Conservation (phyloP, 2,888 invertebrate genomes). For the Scaptomyza parva region DNA sequence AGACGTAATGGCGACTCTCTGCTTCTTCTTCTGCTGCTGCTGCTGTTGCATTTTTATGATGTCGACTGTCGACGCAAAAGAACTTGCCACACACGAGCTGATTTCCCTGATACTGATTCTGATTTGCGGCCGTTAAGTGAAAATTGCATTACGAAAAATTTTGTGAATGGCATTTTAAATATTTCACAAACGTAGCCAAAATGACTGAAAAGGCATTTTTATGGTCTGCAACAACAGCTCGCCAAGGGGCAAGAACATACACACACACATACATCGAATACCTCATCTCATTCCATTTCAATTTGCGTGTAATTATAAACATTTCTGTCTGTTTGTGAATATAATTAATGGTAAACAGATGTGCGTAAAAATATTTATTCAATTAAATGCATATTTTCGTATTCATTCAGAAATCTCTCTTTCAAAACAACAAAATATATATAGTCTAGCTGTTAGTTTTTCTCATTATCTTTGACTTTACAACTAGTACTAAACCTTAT, state of each 20-base stretch:
- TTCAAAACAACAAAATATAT: no score
- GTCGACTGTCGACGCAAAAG: no score
- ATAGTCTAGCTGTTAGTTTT: no score
- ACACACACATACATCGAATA: no score
- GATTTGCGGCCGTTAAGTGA: conserved; percentile 73
- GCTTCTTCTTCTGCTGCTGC: conserved; percentile 9
- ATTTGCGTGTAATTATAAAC: conserved; percentile 1
- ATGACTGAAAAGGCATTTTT: conserved; percentile 60
- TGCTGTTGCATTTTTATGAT: conserved; percentile 65
- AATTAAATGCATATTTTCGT: not conserved
- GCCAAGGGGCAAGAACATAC: not conserved
- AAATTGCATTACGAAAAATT: conserved; percentile 57
- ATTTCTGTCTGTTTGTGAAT: not conserved
- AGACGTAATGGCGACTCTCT: conserved; percentile 38
- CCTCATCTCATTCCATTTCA: conserved; percentile 1
- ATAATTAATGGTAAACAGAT: conserved; percentile 1
- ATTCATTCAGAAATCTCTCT: not conserved
- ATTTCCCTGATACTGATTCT: no score
- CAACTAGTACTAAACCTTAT: no score
- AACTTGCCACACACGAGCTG: conserved; percentile 7
- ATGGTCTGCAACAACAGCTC: conserved; percentile 23
- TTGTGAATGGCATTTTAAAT: conserved; percentile 67
- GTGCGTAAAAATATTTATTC: conserved; percentile 1
- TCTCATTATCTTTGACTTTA: no score
- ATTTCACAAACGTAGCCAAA: conserved; percentile 65